phyloP scores from a whole-genome alignment of 2,113 vertebrate species.

The Triplophysa siluroides region DNA sequence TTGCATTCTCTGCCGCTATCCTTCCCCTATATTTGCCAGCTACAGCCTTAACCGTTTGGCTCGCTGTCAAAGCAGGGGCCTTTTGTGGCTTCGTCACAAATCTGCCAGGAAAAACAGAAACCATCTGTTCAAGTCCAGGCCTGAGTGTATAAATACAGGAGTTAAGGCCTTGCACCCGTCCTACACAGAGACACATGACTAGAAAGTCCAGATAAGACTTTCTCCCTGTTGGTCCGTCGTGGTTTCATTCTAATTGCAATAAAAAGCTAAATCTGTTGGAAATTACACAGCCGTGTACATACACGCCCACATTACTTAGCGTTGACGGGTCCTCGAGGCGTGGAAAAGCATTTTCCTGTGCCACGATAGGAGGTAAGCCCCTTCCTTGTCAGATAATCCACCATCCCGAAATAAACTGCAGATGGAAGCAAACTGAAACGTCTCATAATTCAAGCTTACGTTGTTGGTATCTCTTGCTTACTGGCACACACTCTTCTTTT shows the following conservation, averaged over 20 bases:
- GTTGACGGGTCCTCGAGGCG: slow-evolving; percentile 64
- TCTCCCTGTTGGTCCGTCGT: slow-evolving; percentile 9
- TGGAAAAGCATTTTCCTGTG: slow-evolving; percentile 59
- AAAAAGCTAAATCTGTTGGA: slow-evolving; percentile 42
- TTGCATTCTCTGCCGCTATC: slow-evolving; percentile 63
- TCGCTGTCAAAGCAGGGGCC: slow-evolving; percentile 76
- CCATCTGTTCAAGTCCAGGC: slow-evolving; percentile 73
- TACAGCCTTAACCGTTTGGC: slow-evolving; percentile 78
- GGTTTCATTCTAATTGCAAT: slow-evolving; percentile 30
- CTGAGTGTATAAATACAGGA: slow-evolving; percentile 68
- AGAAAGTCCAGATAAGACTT: slow-evolving; percentile 37
- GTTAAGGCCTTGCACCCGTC: slow-evolving; percentile 66
- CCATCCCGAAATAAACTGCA: slow-evolving; percentile 72
- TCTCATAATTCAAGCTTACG: slow-evolving; percentile 76
- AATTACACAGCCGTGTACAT: slow-evolving; percentile 24
- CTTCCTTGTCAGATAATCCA: slow-evolving; percentile 78
- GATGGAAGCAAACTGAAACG: slow-evolving; percentile 74
- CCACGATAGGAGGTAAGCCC: slow-evolving; percentile 71
- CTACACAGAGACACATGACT: slow-evolving; percentile 45
- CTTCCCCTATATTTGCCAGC: slow-evolving; percentile 71
- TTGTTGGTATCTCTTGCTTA: slow-evolving; percentile 73
- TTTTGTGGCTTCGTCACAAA: slow-evolving; percentile 80
- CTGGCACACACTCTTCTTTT: slow-evolving; percentile 56
- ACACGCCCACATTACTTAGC: slow-evolving; percentile 14
- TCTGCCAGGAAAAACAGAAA: slow-evolving; percentile 82